Evolutionary conservation across 2,888 invertebrate species (phyloP), one percentile per base, ranked within the genome.

Genomic region (Desoria tigrina): DNA sequence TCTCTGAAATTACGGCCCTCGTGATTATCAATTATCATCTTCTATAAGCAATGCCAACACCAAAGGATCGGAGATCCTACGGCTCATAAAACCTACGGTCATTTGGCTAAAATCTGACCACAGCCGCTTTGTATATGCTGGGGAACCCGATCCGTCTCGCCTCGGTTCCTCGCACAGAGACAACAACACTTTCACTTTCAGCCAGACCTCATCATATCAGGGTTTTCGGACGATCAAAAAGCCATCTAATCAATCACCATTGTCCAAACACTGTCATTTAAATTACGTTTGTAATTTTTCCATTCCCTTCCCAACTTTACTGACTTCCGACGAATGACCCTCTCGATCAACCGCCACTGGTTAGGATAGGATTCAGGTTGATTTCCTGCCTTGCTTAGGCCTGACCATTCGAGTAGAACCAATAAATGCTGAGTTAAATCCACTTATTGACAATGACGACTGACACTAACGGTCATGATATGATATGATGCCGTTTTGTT

Each of bases 181-280:
- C 32, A 32, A 32, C 32, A 32, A 32, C 32, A 37, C 39, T 45
- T 18, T 51, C 28, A 39, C 51, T 24, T 37, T 21, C 37, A 26
- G 53, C 26, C 18, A 26, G n/a, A 55, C 11, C 39, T 26, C 24
- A 39, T 27, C 21, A 26, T 16, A 4, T 39, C 18, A 23, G 21
- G 16, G 11, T 26, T 16, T 45, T n/a, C 59, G 27, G 42, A 55
- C 49, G 28, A 62, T 62, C 56, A 55, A 56, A 16, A 49, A 49
- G 26, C 56, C 32, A 56, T 56, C 28, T 28, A 45, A 9, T 45
- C 45, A 18, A 32, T 55, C 32, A 23, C 23, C 26, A 24, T 28
- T 62, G 62, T 56, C 62, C 32, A 62, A 62, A 62, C 62, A 62
- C 37, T 28, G 24, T 26, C 37, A 45, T 45, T 55, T 62, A 45